A percentile compares a stretch with the other conserved stretches of the same genome.
Evolutionary conservation across 1,140 invertebrate species (phyloP).

Genomic region (Schlechtendalia chinensis): DNA sequence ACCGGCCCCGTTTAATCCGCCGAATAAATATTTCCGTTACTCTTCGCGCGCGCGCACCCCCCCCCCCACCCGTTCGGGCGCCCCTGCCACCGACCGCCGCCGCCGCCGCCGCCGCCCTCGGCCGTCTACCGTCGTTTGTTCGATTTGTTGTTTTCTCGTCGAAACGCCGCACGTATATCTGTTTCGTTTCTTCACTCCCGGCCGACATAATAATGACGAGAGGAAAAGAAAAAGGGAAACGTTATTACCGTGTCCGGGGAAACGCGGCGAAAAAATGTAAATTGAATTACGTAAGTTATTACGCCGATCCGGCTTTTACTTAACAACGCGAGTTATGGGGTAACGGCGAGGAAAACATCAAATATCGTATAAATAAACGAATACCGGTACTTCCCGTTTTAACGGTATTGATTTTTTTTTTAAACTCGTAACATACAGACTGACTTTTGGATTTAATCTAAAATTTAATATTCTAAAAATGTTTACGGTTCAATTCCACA

Average conservation of each 20-base stretch:
- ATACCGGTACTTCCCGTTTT: background rate
- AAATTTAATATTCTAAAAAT: constrained; percentile 7
- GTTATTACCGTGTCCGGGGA: background rate
- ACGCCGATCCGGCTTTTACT: background rate
- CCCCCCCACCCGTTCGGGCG: too few relatives aligned
- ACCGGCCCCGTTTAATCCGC: constrained; percentile 31
- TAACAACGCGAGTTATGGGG: background rate
- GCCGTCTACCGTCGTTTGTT: background rate
- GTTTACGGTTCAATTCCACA: background rate
- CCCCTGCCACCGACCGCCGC: background rate
- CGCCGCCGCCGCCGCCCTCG: background rate
- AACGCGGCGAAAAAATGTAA: constrained; percentile 16
- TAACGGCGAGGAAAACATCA: background rate
- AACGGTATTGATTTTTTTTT: constrained; percentile 22
- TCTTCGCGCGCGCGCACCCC: too few relatives aligned
- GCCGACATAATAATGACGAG: background rate
- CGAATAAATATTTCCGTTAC: constrained; percentile 46
- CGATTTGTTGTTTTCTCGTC: background rate
- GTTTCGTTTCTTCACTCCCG: background rate
- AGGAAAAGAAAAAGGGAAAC: too few relatives aligned
- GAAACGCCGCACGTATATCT: too few relatives aligned
- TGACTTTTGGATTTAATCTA: constrained; percentile 4
- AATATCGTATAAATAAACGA: constrained; percentile 22
- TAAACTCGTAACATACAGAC: background rate
- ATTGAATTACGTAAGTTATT: constrained; percentile 15